Base-by-base conservation (phyloP, 2,113 vertebrate genomes). In the Accipiter virgatus region DNA sequence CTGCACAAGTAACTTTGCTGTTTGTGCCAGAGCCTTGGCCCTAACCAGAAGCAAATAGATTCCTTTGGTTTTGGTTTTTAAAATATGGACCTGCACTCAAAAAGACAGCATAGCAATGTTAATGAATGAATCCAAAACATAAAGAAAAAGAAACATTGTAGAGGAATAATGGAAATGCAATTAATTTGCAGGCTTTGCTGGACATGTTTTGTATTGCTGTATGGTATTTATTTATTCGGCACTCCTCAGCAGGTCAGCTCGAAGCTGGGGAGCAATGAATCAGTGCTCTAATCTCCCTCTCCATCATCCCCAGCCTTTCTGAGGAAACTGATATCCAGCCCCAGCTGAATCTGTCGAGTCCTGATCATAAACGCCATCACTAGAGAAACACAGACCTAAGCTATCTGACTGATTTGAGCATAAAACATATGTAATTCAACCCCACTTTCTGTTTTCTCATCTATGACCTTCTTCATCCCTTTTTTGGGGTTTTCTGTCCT, bases 251-350 rank as follows among this genome's bases (percentile, higher is more conserved):
- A 90, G 90, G 81, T 73, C 88, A 93, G 77, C 81, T 55, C 7
- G 26, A 94, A 95, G 91, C 90, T 78, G 70, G 68, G 68, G 59
- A 94, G 83, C 95, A 91, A 96, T 89, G 68, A 87, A 97, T 95
- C 95, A 96, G 86, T 55, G 29, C 77, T 79, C 68, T 94, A 71
- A 94, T 96, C 86, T 94, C 73, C 56, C 18, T 79, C 31, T 26
- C n/a, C 47, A 93, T 87, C 94, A 84, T 59, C 50, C 18, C 19
- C 55, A 47, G 80, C 20, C 73, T 81, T 91, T 89, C 75, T 66
- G 52, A 91, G 81, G 77, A 96, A 96, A 91, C 86, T 62, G 65
- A 89, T 96, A 97, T 31, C 80, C 68, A 79, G 73, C 40, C 61
- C 43, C 65, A 93, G 65, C 31, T 89, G 81, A 95, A 93, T 81